These are phyloP conservation scores for Actinia equina DNA, from an alignment of 64 coral and sea anemone species.

Conservation along the genomic window DNA sequence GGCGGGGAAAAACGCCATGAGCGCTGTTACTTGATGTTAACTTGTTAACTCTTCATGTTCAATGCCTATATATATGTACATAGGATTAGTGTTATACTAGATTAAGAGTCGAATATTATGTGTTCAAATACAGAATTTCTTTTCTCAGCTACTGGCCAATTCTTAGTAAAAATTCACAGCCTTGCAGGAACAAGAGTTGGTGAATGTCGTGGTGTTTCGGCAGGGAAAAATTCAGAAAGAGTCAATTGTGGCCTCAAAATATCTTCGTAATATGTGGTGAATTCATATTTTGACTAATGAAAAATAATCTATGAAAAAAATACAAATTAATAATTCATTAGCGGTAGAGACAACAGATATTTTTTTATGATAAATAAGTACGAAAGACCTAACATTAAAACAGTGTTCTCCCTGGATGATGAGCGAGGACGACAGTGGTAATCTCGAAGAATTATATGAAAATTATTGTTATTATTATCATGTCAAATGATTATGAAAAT, in stretches of 20 bases:
- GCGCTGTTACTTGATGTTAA: no score
- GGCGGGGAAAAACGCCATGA: not conserved
- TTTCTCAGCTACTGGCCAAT: no score
- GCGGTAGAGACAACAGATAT: not conserved
- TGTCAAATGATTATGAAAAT: not conserved
- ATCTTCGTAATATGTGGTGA: not conserved
- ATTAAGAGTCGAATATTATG: not conserved
- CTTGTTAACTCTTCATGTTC: no score
- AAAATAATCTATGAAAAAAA: not conserved
- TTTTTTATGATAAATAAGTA: not conserved
- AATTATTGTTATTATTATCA: not conserved
- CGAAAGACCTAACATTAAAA: not conserved
- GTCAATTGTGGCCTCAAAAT: not conserved
- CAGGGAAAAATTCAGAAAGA: not conserved
- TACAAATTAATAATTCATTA: constrained; percentile 4
- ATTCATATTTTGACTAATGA: not conserved
- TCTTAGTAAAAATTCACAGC: not conserved
- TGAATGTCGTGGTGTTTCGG: not conserved
- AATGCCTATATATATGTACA: no score
- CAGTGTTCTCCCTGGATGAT: no score
- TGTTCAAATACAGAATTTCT: not conserved
- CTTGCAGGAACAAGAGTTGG: not conserved
- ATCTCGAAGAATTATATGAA: not conserved
- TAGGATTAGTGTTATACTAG: no score
- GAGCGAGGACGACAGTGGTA: no score